Conservation (phyloP, 1,140 invertebrate genomes). For the Drosophila leontia region DNA sequence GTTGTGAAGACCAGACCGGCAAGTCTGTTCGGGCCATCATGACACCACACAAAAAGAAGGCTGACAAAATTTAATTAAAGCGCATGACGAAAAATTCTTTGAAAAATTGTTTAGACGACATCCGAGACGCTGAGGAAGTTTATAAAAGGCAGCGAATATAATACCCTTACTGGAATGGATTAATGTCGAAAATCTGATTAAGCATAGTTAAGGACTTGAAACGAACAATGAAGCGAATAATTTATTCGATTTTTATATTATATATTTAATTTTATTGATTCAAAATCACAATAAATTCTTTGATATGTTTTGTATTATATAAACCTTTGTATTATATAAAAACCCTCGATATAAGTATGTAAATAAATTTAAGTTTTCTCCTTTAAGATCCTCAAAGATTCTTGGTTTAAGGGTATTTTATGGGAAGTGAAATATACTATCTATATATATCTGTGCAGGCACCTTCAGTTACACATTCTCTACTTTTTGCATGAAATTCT, state of each 20-base stretch:
- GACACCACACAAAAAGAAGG: constrained; percentile 71
- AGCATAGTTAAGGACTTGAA: not conserved
- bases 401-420: constrained; percentile 17
- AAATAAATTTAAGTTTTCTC: not conserved
- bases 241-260: not conserved
- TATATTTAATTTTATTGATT: no score
- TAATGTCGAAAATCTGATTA: constrained; percentile 4
- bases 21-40: constrained; percentile 44
- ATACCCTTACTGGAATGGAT: constrained; percentile 34
- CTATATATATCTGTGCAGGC: constrained; percentile 26
- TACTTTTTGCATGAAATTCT: constrained; percentile 21
- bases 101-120: constrained; percentile 56
- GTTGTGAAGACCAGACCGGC: constrained; percentile 25
- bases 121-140: constrained; percentile 14
- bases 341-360: not conserved
- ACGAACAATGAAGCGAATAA: not conserved
- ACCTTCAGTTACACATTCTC: constrained; percentile 62
- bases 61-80: constrained; percentile 81
- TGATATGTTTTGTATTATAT: no score
- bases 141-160: constrained; percentile 11
- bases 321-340: no score
- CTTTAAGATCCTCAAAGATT: not conserved
- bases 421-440: not conserved
- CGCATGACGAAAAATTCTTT: constrained; percentile 73
- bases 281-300: not conserved